These are phyloP conservation scores for Oxyruncus cristatus DNA, from an alignment of 2,113 vertebrate species.

Conservation along the genomic window DNA sequence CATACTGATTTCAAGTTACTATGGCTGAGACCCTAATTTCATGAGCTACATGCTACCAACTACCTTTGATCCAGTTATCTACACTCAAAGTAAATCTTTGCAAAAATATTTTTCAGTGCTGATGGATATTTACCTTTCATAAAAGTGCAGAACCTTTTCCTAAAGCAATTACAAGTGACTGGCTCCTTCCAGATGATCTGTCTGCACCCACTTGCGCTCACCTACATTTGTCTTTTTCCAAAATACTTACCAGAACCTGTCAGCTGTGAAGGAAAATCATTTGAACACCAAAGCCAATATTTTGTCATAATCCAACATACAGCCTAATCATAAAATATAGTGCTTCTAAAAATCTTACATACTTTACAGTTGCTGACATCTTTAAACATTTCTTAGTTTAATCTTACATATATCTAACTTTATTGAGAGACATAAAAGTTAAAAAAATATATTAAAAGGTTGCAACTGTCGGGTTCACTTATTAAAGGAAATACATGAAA, in stretches of 20 bases:
- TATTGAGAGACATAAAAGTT: constrained; percentile 1
- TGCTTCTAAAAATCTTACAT: constrained; percentile 52
- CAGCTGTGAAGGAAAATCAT: neutral
- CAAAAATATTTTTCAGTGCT: constrained; percentile 43
- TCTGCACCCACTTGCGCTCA: neutral
- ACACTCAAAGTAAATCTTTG: neutral
- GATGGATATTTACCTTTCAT: constrained; percentile 44
- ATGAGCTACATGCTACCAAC: neutral
- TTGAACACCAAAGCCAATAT: neutral
- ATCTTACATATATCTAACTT: constrained; percentile 40
- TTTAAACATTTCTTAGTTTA: constrained; percentile 49
- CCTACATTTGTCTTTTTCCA: neutral
- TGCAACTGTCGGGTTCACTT: constrained; percentile 11
- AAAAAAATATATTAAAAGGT: constrained; percentile 62
- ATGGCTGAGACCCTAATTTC: neutral
- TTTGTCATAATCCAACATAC: constrained; percentile 13
- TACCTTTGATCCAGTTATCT: neutral
- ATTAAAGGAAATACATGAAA: constrained; percentile 44
- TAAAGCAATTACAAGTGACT: constrained; percentile 17
- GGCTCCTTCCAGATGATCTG: neutral
- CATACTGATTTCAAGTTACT: neutral
- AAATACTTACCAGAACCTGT: constrained; percentile 57
- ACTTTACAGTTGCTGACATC: constrained; percentile 52
- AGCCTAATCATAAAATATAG: constrained; percentile 61
- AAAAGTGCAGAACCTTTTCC: constrained; percentile 31